Evolutionary conservation across 2,888 invertebrate genomes (phyloP), one percentile per base, ranked within the genome.

Genomic region (Pristionchus mayeri): DNA sequence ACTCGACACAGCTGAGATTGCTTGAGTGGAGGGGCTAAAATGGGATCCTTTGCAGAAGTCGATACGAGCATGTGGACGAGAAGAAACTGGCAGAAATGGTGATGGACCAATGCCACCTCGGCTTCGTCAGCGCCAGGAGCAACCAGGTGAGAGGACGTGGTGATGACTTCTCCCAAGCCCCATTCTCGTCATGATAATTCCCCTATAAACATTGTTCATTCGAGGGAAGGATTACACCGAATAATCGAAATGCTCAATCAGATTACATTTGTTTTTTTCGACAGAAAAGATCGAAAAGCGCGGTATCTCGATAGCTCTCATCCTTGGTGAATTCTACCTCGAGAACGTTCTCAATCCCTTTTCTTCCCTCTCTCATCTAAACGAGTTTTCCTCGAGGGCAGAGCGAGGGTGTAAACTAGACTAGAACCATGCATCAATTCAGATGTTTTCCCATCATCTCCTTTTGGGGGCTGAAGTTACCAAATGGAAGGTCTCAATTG

Each of bases 51-150:
- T 71, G n/a, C 71, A 81, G 83, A 34, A 83, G 83, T 83, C 67
- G 91, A 50, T 92, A 92, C 78, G 92, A 92, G 81, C 92, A 92
- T 81, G 91, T 92, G 37, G 91, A 91, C 82, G 92, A 92, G 87
- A 90, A 89, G 84, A 92, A 92, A 84, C 78, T 92, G 37, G 86
- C 90, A 24, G 92, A 92, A 79, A 89, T 90, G 57, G 54, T 89
- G 13, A 87, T 92, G 54, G 91, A 92, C 63, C 85, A 87, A 24
- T 87, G 88, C 21, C 86, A 87, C 13, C 85, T 92, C n/a, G 92
- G 92, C 57, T 84, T 88, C 27, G 90, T 92, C 1, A 86, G 87
- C 52, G 88, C 88, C 0, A 82, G 91, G 80, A 88, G 89, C 71
- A 88, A 90, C 78, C 87, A 86, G 86, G 90, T 90, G 13, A 85